A percentile compares a stretch with the other conserved stretches of the same genome.
Evolutionary conservation across 2,113 vertebrate species (phyloP).

Genomic region (Eleginops maclovinus): DNA sequence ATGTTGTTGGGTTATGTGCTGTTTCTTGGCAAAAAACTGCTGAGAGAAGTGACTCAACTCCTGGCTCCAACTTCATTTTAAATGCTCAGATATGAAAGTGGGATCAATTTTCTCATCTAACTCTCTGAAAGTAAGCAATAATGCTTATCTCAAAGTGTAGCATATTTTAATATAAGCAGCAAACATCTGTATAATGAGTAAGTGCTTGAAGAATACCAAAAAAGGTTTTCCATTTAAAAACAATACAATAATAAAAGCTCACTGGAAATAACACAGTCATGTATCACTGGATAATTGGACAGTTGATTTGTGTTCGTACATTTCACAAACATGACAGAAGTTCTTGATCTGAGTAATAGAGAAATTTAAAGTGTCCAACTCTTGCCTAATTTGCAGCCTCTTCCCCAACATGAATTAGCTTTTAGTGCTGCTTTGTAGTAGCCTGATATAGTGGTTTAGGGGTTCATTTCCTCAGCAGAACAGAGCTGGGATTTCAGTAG

Average conservation of each 20-base stretch:
- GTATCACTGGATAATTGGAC: background rate
- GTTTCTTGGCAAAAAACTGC: background rate
- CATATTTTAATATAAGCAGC: no score
- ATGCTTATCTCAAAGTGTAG: no score
- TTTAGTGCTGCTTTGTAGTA: slow-evolving; percentile 45
- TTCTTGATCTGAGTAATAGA: slow-evolving; percentile 7
- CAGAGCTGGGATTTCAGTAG: slow-evolving; percentile 54
- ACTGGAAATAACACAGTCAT: background rate
- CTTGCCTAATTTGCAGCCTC: slow-evolving; percentile 35
- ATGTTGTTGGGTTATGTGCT: no score
- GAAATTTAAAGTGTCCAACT: slow-evolving; percentile 26
- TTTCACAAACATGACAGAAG: background rate
- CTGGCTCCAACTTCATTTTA: background rate
- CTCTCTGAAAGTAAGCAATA: background rate
- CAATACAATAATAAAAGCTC: background rate
- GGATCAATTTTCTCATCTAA: background rate
- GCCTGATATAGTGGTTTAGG: slow-evolving; percentile 45
- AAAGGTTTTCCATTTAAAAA: no score
- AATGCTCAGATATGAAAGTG: background rate
- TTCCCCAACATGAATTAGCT: slow-evolving; percentile 28
- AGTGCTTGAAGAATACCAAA: background rate
- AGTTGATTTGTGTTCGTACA: slow-evolving; percentile 13
- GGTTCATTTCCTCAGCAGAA: slow-evolving; percentile 60
- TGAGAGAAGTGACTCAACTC: background rate
- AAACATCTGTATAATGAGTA: background rate